A percentile compares a stretch with the other conserved stretches of the same genome.
Conservation (phyloP, 2,888 invertebrate species). For the Octonoba sinensis region DNA sequence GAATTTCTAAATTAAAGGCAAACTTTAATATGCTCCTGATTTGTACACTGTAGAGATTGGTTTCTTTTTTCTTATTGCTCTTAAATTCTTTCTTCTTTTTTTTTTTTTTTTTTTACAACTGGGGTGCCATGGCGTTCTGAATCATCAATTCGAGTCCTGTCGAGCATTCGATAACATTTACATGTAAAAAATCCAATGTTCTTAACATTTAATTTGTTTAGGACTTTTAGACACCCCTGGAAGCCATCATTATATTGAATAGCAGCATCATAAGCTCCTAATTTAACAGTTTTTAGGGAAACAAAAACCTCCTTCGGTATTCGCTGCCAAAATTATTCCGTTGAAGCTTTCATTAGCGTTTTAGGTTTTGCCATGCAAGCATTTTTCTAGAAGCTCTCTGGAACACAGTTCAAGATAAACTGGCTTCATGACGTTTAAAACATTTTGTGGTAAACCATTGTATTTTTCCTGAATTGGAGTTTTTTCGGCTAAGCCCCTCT, state of each 20-base stretch:
- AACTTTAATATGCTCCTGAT: too few relatives aligned
- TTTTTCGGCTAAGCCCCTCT: neutral
- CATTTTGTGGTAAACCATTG: neutral
- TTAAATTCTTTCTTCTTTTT: too few relatives aligned
- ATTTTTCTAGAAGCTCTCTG: neutral
- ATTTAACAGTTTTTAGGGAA: neutral
- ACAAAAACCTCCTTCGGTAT: neutral
- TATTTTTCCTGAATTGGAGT: neutral
- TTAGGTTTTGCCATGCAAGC: neutral
- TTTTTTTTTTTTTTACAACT: too few relatives aligned
- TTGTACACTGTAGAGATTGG: too few relatives aligned
- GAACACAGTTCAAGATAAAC: neutral
- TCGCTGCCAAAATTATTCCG: neutral
- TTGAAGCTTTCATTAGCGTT: constrained; percentile 18
- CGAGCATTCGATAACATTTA: neutral
- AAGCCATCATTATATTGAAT: neutral
- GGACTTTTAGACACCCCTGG: neutral
- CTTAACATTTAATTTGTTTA: neutral
- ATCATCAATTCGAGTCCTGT: neutral
- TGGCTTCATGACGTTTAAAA: neutral
- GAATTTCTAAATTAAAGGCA: too few relatives aligned
- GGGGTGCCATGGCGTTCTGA: neutral
- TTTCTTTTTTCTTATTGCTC: too few relatives aligned
- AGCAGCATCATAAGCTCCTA: neutral
- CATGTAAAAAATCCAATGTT: neutral